Percentiles rank a stretch among this genome's conserved stretches.
Evolutionary conservation across 2,888 invertebrate genomes (phyloP).

Genomic region (Argyresthia goedartella): DNA sequence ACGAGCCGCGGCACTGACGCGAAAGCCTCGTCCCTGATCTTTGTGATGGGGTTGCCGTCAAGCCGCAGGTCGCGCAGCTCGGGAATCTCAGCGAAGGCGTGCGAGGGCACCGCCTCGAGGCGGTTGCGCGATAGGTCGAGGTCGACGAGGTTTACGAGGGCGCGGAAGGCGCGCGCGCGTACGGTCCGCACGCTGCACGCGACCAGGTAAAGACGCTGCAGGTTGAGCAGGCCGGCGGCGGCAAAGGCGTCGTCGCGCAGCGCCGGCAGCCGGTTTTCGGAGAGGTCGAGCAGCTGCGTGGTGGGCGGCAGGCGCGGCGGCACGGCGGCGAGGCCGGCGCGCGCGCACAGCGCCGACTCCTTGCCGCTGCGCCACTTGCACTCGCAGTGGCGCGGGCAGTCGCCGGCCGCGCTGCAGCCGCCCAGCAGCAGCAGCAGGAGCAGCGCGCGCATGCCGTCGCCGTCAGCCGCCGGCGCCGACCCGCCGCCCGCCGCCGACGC

Average conservation of each 20-base stretch:
- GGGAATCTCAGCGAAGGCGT: slow-evolving; percentile 78
- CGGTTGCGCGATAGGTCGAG: slow-evolving; percentile 83
- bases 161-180: slow-evolving; percentile 80
- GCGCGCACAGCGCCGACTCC: slow-evolving; percentile 85
- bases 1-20: slow-evolving; percentile 75
- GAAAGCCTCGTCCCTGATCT: slow-evolving; percentile 79
- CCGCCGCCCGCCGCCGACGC: slow-evolving; percentile 55
- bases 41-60: slow-evolving; percentile 80
- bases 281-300: slow-evolving; percentile 84
- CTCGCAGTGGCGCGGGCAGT: slow-evolving; percentile 83
- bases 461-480: slow-evolving; percentile 35
- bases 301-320: slow-evolving; percentile 82
- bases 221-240: slow-evolving; percentile 80
- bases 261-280: slow-evolving; percentile 77
- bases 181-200: slow-evolving; percentile 78
- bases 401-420: slow-evolving; percentile 68
- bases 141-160: slow-evolving; percentile 85
- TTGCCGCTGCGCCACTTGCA: slow-evolving; percentile 93
- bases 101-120: slow-evolving; percentile 77
- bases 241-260: slow-evolving; percentile 82
- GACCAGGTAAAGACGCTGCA: slow-evolving; percentile 83
- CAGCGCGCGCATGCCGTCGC: slow-evolving; percentile 75
- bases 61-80: slow-evolving; percentile 82
- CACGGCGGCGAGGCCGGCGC: slow-evolving; percentile 80
- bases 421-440: slow-evolving; percentile 51